Evolutionary conservation across 1,140 invertebrate species (phyloP), one percentile per base, ranked within the genome.

Genomic region (Cyclina sinensis): DNA sequence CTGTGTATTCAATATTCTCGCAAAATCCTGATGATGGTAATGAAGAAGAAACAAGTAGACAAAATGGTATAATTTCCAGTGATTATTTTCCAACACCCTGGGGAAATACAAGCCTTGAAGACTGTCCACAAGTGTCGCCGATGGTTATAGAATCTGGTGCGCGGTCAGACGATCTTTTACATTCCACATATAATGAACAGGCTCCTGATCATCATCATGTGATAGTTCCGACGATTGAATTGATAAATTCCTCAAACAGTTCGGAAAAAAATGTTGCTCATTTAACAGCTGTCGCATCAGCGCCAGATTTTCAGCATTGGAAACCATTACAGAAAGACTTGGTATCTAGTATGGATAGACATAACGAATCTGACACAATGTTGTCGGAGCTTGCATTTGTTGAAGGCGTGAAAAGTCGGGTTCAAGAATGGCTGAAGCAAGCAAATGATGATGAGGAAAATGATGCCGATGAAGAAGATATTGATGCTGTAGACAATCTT

Each of bases 291-390:
- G 92, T 89, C 46, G 91, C 89, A 32, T 91, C 91, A 78, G 86
- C 91, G 9, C 89, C 91, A 51, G 90, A 93, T 30, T 93, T 93
- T 14, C 91, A 92, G 85, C 94, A 94, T 79, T 94, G 92, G 88
- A 92, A 93, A 90, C 81, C 90, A 5, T 78, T 94, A 11, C 84
- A 91, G 39, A 89, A 78, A 65, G n/a, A 24, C 7, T 2, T 32
- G 32, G 18, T 46, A 35, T n/a, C 54, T 21, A 27, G 86, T 73
- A 62, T 79, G 57, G 43, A 57, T 80, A 48, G 70, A 88, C 88
- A 90, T 62, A 87, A 87, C 1, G 91, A 93, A 57, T 90, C 91
- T 32, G 90, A 92, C 43, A 87, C 92, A 27, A 92, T 94, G 78
- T 83, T 93, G 11, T 89, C 92, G 39, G 92, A 94, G 85, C 70